phyloP scores from a whole-genome alignment of 2,797 vertebrate species.

The Furcifer pardalis region DNA sequence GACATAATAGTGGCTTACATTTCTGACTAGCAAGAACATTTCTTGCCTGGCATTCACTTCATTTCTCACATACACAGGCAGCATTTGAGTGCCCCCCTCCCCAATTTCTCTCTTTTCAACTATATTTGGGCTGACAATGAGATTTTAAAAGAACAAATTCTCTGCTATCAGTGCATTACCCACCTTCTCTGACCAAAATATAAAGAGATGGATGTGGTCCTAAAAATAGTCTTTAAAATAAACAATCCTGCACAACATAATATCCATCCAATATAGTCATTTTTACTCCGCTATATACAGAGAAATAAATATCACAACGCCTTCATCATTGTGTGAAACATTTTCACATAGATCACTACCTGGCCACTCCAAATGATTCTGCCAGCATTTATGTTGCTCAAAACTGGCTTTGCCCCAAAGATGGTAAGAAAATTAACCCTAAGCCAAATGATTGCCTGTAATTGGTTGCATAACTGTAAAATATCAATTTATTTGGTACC shows the following conservation, averaged over 20 bases:
- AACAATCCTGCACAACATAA: background rate
- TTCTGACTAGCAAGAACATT: too few relatives aligned
- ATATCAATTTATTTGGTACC: slow-evolving; percentile 39
- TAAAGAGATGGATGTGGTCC: background rate
- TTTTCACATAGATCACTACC: background rate
- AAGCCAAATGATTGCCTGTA: slow-evolving; percentile 26
- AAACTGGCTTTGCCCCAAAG: slow-evolving; percentile 41
- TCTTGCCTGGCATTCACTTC: too few relatives aligned
- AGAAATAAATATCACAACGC: slow-evolving; percentile 27
- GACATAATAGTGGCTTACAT: too few relatives aligned
- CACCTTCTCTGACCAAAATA: background rate
- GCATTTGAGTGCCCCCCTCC: too few relatives aligned
- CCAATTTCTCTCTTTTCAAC: too few relatives aligned
- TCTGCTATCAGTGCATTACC: background rate
- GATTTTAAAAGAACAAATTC: background rate
- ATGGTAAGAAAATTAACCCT: slow-evolving; percentile 45
- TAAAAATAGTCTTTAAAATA: background rate
- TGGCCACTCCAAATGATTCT: background rate
- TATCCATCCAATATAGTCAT: slow-evolving; percentile 44
- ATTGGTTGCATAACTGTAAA: slow-evolving; percentile 46
- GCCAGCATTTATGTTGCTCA: slow-evolving; percentile 28
- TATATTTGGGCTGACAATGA: too few relatives aligned
- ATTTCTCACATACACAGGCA: too few relatives aligned
- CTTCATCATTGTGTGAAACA: slow-evolving; percentile 40
- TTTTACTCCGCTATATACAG: slow-evolving; percentile 42